Percentiles rank a stretch among this genome's conserved stretches.
Conservation (phyloP, 2,888 invertebrate genomes). For the Saturnia japonica region DNA sequence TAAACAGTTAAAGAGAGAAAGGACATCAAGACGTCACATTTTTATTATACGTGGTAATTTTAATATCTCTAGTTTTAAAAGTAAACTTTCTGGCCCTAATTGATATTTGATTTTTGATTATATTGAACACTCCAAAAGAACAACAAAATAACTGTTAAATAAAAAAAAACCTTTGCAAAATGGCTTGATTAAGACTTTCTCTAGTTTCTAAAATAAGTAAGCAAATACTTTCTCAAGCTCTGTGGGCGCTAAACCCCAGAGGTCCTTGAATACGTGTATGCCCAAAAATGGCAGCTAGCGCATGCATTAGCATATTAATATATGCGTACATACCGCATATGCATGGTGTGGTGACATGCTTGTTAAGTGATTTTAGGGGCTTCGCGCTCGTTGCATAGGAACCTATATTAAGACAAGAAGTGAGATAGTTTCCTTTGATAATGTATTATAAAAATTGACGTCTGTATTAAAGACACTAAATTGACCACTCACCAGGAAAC, state of each 20-base stretch:
- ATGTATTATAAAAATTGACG: background rate
- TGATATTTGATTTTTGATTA: too few species aligned
- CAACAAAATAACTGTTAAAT: too few species aligned
- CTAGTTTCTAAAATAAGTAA: conserved; percentile 1
- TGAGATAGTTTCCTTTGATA: background rate
- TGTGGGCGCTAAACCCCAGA: background rate
- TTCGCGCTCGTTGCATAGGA: background rate
- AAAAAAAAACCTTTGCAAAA: too few species aligned
- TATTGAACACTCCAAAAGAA: too few species aligned
- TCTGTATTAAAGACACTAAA: background rate
- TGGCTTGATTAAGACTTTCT: too few species aligned
- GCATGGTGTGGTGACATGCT: conserved; percentile 11
- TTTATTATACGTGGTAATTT: too few species aligned
- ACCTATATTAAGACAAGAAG: conserved; percentile 1
- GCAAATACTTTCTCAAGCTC: background rate
- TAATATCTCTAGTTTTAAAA: too few species aligned
- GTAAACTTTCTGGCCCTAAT: too few species aligned
- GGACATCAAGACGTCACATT: too few species aligned
- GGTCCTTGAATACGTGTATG: conserved; percentile 13
- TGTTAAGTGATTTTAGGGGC: conserved; percentile 23
- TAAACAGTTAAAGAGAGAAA: too few species aligned
- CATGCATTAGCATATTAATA: conserved; percentile 22
- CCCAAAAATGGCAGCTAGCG: conserved; percentile 1
- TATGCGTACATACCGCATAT: conserved; percentile 18
- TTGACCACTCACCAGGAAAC: too few species aligned